Evolutionary conservation across 1,140 invertebrate species (phyloP), one percentile per base, ranked within the genome.

Genomic region (Drosophila tropicalis): DNA sequence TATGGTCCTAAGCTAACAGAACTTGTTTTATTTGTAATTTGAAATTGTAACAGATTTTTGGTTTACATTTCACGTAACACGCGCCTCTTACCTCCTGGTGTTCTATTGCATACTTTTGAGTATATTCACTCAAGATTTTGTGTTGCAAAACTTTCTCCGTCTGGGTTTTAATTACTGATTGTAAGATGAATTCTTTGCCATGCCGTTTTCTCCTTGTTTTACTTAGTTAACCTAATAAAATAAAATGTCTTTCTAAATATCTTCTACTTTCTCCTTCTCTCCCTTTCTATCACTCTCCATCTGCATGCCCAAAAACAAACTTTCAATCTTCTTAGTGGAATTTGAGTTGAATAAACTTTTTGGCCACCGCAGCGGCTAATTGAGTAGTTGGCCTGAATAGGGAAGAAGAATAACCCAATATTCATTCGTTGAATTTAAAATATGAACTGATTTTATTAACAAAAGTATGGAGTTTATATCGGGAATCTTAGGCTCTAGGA

Each of bases 1-100:
- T 79, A 61, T 58, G 54, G 79, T 65, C 72, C 82, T 86, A 72
- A 89, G 65, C 69, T 81, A 89, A 89, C 72, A 86, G 69, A 67
- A 72, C 39, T 72, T 75, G 64, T 67, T 67, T 76, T 66, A 76
- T 66, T 64, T 64, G 69, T 13, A 36, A 32, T 54, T 29, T 51
- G 44, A 22, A 51, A 51, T 19, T 34, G 61, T 32, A 22, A 72
- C 57, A 56, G 73, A 75, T 76, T 72, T 51, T 76, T 76, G 73
- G 73, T 57, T 76, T 74, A 74, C 72, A 76, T 74, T 76, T 70
- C 73, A 76, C 73, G 74, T 77, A 77, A 32, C 19, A n/a, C 34
- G 17, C 9, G 44, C 17, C 12, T 19, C 44, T 51, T 51, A 7
- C 15, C 44, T 19, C 44, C 17, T 47, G 44, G 15, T 17, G 9